Conservation (phyloP, 2,113 vertebrate genomes). For the Euleptes europaea region DNA sequence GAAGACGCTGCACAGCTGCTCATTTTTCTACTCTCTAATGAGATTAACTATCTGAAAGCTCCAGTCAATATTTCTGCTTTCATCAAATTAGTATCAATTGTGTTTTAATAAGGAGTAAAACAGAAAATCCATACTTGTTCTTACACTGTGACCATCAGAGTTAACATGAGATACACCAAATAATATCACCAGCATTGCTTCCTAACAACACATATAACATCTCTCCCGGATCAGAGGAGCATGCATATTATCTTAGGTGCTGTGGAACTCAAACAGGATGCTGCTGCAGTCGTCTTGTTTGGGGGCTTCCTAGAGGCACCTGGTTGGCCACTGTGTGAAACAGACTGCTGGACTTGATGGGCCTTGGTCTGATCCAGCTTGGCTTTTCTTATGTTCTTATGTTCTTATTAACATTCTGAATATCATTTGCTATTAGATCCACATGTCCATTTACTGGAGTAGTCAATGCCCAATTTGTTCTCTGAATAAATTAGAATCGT, state of each 20-base stretch:
- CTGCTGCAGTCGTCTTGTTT: too few relatives aligned
- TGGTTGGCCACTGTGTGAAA: too few relatives aligned
- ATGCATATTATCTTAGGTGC: too few relatives aligned
- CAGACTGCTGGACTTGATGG: too few relatives aligned
- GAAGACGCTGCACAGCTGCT: neutral
- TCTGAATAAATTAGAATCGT: neutral
- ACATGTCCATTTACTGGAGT: neutral
- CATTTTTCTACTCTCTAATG: neutral
- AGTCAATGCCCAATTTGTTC: neutral
- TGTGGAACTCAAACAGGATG: too few relatives aligned
- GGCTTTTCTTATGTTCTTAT: too few relatives aligned
- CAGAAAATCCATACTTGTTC: conserved; percentile 20
- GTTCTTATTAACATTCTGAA: neutral
- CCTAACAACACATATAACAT: conserved; percentile 20
- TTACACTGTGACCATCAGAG: neutral
- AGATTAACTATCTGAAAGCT: conserved; percentile 19
- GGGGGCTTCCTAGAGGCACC: too few relatives aligned
- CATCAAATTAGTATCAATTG: conserved; percentile 28
- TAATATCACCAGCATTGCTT: neutral
- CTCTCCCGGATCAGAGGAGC: too few relatives aligned
- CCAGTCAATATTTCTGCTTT: conserved; percentile 22
- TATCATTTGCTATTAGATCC: neutral
- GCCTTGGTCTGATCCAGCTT: too few relatives aligned
- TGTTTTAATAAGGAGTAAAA: conserved; percentile 38
- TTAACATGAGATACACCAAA: conserved; percentile 9